These are phyloP conservation scores for Petaurus breviceps DNA, from an alignment of 2,113 vertebrate genomes.

Conservation along the genomic window DNA sequence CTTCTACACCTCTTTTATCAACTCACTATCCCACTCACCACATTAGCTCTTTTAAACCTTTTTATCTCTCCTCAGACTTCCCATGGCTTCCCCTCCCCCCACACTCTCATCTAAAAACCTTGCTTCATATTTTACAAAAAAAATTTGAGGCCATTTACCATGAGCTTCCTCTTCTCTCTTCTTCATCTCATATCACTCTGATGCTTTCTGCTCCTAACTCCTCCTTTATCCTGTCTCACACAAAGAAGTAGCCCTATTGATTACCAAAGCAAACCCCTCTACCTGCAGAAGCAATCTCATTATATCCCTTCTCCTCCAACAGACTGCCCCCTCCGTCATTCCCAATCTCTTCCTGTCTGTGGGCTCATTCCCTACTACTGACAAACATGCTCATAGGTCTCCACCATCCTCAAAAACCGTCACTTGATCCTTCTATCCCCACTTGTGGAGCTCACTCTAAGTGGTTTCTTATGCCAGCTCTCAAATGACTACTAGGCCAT, in stretches of 20 bases:
- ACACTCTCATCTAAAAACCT: neutral
- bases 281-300: neutral
- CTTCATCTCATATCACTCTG: too few species aligned
- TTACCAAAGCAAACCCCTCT: too few species aligned
- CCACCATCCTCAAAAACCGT: neutral
- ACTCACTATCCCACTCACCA: neutral
- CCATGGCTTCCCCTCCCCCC: neutral
- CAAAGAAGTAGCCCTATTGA: too few species aligned
- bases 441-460: too few species aligned
- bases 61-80: neutral
- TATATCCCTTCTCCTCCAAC: neutral
- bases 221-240: neutral
- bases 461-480: too few species aligned
- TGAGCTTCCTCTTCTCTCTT: neutral
- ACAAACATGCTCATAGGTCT: neutral
- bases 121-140: neutral
- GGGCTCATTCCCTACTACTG: neutral
- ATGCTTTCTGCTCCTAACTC: too few species aligned
- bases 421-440: too few species aligned
- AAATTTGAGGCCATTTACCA: neutral
- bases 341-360: neutral
- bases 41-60: neutral
- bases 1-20: neutral
- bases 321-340: neutral
- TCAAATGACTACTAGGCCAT: too few species aligned